phyloP scores from a whole-genome alignment of 2,888 invertebrate genomes.

The Neoscelio sp. region DNA sequence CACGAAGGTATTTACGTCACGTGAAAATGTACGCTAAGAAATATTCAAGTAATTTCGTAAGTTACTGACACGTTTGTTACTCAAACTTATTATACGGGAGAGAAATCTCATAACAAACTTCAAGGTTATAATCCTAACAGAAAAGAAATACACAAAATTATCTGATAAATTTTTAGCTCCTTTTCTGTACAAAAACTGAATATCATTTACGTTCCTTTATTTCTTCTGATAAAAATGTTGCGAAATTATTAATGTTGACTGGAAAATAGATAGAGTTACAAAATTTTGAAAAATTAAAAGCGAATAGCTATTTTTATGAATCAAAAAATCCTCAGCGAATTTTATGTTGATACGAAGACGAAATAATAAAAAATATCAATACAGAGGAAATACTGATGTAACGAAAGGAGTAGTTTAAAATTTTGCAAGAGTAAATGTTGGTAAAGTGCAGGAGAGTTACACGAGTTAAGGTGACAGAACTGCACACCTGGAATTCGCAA shows the following conservation, averaged over 20 bases:
- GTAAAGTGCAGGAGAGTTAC: constrained; percentile 18
- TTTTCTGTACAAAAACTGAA: constrained; percentile 8
- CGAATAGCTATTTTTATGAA: too few species aligned
- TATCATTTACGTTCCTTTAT: too few species aligned
- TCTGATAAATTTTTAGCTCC: too few species aligned
- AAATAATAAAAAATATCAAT: constrained; percentile 26
- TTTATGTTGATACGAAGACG: too few species aligned
- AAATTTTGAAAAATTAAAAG: too few species aligned
- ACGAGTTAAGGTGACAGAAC: background rate
- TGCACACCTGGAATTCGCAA: constrained; percentile 25
- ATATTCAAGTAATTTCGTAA: constrained; percentile 60
- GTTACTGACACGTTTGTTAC: constrained; percentile 52
- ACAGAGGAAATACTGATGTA: constrained; percentile 25
- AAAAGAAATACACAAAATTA: too few species aligned
- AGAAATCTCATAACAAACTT: constrained; percentile 34
- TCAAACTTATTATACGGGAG: constrained; percentile 32
- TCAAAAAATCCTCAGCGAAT: too few species aligned
- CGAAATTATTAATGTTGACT: too few species aligned
- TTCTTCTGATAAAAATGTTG: too few species aligned
- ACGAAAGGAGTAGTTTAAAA: constrained; percentile 19
- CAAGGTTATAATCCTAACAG: constrained; percentile 18
- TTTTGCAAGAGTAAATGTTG: constrained; percentile 36
- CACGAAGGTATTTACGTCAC: constrained; percentile 60
- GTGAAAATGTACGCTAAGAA: constrained; percentile 58
- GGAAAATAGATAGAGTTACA: too few species aligned